These are phyloP conservation scores for Graptemys geographica DNA, from an alignment of 2,797 vertebrate genomes.

Conservation along the genomic window DNA sequence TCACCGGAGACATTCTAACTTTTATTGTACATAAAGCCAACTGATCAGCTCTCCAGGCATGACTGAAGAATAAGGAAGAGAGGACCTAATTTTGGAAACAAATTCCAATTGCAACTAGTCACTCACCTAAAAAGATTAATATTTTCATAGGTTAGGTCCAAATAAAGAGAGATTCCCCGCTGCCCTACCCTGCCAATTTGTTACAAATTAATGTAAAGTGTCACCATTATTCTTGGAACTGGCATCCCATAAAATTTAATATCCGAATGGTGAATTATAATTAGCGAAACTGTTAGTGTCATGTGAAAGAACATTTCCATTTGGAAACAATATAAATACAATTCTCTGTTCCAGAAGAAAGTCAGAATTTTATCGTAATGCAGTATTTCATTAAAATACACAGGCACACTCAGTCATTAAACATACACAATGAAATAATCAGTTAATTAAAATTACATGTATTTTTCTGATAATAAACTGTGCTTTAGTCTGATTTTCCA, in stretches of 20 bases:
- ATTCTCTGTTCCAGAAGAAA: neutral
- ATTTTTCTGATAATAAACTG: neutral
- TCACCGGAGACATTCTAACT: fast-evolving
- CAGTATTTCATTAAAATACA: neutral
- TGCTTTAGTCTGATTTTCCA: neutral
- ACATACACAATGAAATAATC: neutral
- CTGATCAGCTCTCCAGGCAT: neutral
- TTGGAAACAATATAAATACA: neutral
- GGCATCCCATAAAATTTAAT: neutral
- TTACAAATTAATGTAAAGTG: fast-evolving
- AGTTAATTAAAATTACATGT: neutral
- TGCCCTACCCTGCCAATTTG: neutral
- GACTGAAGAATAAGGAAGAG: neutral
- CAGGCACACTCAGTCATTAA: neutral
- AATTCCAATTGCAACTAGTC: neutral
- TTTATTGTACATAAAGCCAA: neutral
- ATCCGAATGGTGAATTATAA: neutral
- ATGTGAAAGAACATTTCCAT: neutral
- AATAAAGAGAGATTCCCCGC: neutral
- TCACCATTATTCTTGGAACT: neutral
- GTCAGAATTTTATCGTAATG: neutral
- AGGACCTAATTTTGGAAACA: neutral
- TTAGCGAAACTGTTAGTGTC: neutral
- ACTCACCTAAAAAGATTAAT: fast-evolving
- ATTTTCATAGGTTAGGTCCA: fast-evolving